These are phyloP conservation scores for Pimephales promelas DNA, from an alignment of 2,113 vertebrate species.

Conservation along the genomic window DNA sequence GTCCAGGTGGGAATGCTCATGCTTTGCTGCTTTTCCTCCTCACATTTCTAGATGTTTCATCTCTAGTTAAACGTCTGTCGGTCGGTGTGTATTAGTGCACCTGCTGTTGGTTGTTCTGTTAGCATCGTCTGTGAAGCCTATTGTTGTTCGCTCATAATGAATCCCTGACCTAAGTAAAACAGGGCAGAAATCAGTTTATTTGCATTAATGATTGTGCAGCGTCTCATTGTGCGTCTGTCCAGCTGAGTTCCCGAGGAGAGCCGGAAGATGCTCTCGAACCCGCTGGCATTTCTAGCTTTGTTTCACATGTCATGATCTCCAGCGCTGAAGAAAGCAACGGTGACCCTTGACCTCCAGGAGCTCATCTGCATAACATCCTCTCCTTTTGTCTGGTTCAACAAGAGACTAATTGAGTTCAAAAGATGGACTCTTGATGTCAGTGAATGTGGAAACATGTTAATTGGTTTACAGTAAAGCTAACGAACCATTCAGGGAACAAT, in stretches of 20 bases:
- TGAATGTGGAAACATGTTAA: slow-evolving; percentile 74
- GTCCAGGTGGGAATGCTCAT: no score
- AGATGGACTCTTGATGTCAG: slow-evolving; percentile 81
- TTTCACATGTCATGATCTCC: slow-evolving; percentile 72
- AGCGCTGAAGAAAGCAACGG: slow-evolving; percentile 65
- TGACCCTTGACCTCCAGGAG: slow-evolving; percentile 71
- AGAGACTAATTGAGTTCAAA: slow-evolving; percentile 58
- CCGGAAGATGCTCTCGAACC: slow-evolving; percentile 56
- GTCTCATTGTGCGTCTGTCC: background rate
- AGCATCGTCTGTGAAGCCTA: background rate
- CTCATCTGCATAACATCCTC: slow-evolving; percentile 73
- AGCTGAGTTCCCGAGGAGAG: slow-evolving; percentile 2
- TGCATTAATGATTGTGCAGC: slow-evolving; percentile 16
- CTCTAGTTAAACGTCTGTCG: background rate
- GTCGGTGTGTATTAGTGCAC: no score
- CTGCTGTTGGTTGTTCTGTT: background rate
- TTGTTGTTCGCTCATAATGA: slow-evolving; percentile 6
- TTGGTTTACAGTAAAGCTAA: background rate
- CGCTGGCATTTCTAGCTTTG: slow-evolving; percentile 74
- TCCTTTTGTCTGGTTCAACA: slow-evolving; percentile 65
- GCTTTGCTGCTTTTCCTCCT: background rate
- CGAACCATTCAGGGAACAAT: background rate
- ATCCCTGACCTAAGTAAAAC: background rate
- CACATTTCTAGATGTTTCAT: background rate
- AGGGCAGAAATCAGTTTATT: background rate